Evolutionary conservation across 1,140 invertebrate genomes (phyloP).

Genomic region (Diuraphis noxia): DNA sequence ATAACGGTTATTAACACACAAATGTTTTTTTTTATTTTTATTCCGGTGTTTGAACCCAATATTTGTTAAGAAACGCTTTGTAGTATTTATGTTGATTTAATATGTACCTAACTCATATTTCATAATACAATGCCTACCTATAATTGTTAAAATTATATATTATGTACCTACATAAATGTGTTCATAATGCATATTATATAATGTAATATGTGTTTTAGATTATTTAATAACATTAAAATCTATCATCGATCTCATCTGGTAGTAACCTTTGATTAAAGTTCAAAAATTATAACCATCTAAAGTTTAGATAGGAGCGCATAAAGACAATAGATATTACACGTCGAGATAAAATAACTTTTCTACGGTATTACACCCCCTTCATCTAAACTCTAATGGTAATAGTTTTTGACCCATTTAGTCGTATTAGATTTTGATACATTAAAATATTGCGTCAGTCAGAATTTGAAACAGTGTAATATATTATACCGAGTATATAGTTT

Average conservation of each 20-base stretch:
- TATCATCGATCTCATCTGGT: neutral
- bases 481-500: neutral
- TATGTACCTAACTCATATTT: neutral
- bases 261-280: neutral
- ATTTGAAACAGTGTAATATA: conserved; percentile 5
- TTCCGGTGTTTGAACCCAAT: too few species aligned
- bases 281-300: conserved; percentile 20
- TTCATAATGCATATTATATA: neutral
- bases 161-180: neutral
- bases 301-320: conserved; percentile 4
- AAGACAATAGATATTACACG: conserved; percentile 33
- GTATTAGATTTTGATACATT: conserved; percentile 34
- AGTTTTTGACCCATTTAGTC: conserved; percentile 25
- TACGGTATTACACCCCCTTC: neutral
- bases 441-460: conserved; percentile 14
- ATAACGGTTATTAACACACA: too few species aligned
- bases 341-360: conserved; percentile 21
- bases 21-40: too few species aligned
- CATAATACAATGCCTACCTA: neutral
- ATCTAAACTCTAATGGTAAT: conserved; percentile 18
- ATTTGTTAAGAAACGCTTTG: neutral
- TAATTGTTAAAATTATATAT: neutral
- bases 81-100: neutral
- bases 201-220: neutral
- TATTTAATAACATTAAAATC: neutral